Conservation (phyloP, 2,113 vertebrate genomes). For the Apodemus speciosus region DNA sequence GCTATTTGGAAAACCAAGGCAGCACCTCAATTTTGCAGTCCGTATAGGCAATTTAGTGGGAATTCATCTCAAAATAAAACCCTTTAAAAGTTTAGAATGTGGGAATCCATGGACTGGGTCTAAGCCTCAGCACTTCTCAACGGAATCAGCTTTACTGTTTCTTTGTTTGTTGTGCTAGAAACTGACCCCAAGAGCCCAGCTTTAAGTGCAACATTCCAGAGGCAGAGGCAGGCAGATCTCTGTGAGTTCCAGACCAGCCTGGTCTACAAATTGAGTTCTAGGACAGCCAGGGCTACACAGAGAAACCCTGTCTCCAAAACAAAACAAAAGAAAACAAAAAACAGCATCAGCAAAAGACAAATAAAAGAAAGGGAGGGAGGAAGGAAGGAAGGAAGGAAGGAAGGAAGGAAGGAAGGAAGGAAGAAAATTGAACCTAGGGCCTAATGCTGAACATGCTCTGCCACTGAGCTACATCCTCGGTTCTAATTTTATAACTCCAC, state of each 20-base stretch:
- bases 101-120: not conserved
- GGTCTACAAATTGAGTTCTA: no score
- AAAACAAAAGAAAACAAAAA: no score
- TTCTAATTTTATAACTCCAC: not conserved
- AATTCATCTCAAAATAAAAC: not conserved
- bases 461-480: not conserved
- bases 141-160: not conserved
- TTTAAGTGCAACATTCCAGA: no score
- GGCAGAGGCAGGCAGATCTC: no score
- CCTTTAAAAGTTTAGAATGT: not conserved
- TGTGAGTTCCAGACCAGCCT: no score
- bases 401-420: no score
- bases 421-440: not conserved
- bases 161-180: not conserved
- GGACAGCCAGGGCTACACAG: no score
- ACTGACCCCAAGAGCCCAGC: no score
- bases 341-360: no score
- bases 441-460: not conserved
- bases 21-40: not conserved
- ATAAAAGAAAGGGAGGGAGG: no score
- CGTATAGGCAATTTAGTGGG: not conserved
- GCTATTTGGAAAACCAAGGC: not conserved
- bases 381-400: no score
- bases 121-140: not conserved
- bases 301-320: no score